A percentile compares a stretch with the other conserved stretches of the same genome.
phyloP scores from a whole-genome alignment of 2,888 invertebrate genomes.

The Heliconius cydno region DNA sequence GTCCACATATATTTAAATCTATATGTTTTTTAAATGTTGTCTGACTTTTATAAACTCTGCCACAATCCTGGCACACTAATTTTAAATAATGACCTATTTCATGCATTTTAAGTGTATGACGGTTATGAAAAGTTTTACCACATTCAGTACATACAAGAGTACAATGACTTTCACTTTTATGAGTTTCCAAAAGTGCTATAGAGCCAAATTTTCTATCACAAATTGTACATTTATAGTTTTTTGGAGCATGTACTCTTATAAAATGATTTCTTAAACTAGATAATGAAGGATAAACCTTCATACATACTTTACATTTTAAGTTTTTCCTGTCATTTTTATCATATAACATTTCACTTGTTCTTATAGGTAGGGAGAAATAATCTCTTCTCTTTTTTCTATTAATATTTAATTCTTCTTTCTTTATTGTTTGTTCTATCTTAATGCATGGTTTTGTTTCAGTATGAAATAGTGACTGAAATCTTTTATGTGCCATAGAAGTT shows the following conservation, averaged over 20 bases:
- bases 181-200: constrained; percentile 54
- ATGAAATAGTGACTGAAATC: constrained; percentile 48
- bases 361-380: constrained; percentile 49
- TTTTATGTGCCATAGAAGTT: constrained; percentile 52
- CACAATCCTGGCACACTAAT: constrained; percentile 68
- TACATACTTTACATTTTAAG: constrained; percentile 63
- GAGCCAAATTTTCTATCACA: constrained; percentile 62
- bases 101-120: constrained; percentile 64
- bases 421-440: constrained; percentile 43
- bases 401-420: constrained; percentile 27
- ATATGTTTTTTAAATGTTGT: constrained; percentile 67
- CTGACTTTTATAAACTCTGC: constrained; percentile 67
- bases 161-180: constrained; percentile 61
- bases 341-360: constrained; percentile 58
- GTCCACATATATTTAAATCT: constrained; percentile 63
- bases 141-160: constrained; percentile 64
- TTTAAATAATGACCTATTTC: constrained; percentile 60
- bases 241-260: constrained; percentile 64
- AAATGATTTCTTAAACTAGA: constrained; percentile 63
- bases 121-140: constrained; percentile 64
- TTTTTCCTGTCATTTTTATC: constrained; percentile 53
- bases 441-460: constrained; percentile 39
- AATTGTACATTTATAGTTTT: constrained; percentile 59
- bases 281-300: constrained; percentile 56
- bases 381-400: constrained; percentile 42